Conservation (phyloP, 2,113 vertebrate genomes). For the Solea senegalensis region DNA sequence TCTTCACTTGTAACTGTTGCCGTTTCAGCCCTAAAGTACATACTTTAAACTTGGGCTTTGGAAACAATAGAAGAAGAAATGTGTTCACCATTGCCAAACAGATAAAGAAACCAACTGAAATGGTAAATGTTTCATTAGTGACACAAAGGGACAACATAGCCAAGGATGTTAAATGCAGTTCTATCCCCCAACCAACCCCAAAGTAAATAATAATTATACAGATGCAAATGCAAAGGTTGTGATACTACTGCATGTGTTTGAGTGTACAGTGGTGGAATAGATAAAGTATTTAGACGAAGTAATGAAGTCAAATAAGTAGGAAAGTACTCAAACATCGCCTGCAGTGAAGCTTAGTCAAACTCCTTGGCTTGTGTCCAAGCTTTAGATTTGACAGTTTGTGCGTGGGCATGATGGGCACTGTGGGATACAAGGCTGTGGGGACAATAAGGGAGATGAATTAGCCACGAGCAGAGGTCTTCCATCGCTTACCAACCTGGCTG, state of each 20-base stretch:
- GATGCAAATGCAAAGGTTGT: too few species aligned
- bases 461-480: slow-evolving; percentile 70
- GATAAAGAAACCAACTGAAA: too few species aligned
- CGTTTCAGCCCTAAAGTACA: too few species aligned
- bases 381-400: slow-evolving; percentile 64
- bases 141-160: not conserved
- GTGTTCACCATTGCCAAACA: too few species aligned
- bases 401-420: slow-evolving; percentile 68
- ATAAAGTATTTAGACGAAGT: not conserved
- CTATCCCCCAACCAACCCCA: not conserved
- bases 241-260: too few species aligned
- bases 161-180: not conserved
- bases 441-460: slow-evolving; percentile 84
- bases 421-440: slow-evolving; percentile 60
- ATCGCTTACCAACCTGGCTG: slow-evolving; percentile 63
- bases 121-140: too few species aligned
- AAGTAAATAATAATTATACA: not conserved
- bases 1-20: too few species aligned
- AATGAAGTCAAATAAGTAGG: slow-evolving; percentile 32
- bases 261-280: not conserved
- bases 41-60: too few species aligned
- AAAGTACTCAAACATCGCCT: slow-evolving; percentile 19
- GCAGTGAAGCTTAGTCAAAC: slow-evolving; percentile 33
- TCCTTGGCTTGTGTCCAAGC: slow-evolving; percentile 73
- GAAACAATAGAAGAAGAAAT: too few species aligned